Conservation (phyloP, 2,113 vertebrate species). For the Tursiops truncatus region DNA sequence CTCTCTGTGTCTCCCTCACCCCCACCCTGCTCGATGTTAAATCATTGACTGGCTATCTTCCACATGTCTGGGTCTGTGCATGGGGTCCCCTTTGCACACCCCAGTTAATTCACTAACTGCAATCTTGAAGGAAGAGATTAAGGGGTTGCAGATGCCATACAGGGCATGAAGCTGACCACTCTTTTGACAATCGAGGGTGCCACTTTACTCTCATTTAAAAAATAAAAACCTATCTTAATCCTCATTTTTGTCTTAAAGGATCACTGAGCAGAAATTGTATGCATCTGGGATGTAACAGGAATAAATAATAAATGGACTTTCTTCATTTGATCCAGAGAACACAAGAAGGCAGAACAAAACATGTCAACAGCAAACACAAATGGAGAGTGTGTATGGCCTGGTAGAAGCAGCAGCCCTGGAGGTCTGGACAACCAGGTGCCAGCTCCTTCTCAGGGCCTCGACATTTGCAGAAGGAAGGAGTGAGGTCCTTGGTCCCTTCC, state of each 20-base stretch:
- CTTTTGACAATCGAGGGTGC: not conserved
- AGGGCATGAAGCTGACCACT: too few relatives aligned
- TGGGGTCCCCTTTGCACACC: not conserved
- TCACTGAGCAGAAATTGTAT: not conserved
- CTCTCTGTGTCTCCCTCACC: not conserved
- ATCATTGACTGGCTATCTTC: not conserved
- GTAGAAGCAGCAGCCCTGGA: not conserved
- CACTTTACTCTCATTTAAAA: not conserved
- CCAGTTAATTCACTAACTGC: too few relatives aligned
- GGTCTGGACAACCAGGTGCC: not conserved
- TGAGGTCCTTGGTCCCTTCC: not conserved
- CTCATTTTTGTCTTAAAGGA: not conserved
- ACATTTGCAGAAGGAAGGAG: too few relatives aligned
- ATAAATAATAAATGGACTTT: not conserved
- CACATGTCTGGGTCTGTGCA: not conserved
- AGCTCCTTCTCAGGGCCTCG: not conserved
- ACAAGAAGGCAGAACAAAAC: not conserved
- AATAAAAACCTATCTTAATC: not conserved
- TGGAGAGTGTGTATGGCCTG: too few relatives aligned
- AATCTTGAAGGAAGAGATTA: not conserved
- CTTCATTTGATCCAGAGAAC: not conserved
- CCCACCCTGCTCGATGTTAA: too few relatives aligned
- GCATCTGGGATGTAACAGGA: not conserved
- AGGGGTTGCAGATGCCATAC: not conserved
- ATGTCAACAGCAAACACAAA: not conserved